These are phyloP conservation scores for Lucifuga dentata DNA, from an alignment of 2,113 vertebrate genomes.

Conservation along the genomic window DNA sequence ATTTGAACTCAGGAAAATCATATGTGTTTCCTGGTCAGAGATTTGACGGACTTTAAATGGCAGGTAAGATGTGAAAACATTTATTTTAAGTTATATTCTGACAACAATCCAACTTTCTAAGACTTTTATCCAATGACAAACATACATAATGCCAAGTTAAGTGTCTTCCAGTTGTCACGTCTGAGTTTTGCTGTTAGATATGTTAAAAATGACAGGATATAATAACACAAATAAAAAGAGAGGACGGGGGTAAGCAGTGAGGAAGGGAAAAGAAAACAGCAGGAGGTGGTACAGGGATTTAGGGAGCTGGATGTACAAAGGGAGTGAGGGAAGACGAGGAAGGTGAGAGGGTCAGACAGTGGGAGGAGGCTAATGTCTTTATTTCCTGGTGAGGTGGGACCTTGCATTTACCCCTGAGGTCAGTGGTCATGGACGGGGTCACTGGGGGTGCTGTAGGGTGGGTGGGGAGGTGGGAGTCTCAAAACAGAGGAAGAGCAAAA, in stretches of 20 bases:
- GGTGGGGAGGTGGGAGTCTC: constrained; percentile 52
- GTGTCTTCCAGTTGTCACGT: too few species aligned
- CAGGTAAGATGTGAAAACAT: too few species aligned
- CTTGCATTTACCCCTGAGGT: constrained; percentile 80
- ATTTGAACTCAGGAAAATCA: too few species aligned
- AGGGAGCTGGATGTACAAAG: constrained; percentile 54
- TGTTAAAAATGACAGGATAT: background rate
- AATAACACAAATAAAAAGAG: background rate
- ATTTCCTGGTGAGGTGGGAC: constrained; percentile 82
- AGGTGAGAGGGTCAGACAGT: constrained; percentile 78
- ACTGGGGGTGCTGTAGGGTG: constrained; percentile 65
- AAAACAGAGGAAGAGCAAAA: constrained; percentile 55
- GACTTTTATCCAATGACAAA: too few species aligned
- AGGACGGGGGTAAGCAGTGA: constrained; percentile 14
- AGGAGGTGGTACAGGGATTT: constrained; percentile 62
- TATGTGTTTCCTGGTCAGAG: too few species aligned
- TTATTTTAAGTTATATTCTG: too few species aligned
- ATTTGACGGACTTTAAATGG: too few species aligned
- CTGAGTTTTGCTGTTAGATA: too few species aligned
- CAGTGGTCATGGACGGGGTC: constrained; percentile 78
- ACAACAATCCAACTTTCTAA: too few species aligned
- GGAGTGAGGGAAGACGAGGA: constrained; percentile 60
- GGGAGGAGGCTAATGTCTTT: constrained; percentile 82
- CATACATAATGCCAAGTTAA: too few species aligned
- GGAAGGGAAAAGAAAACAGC: constrained; percentile 48